Evolutionary conservation across 2,113 vertebrate species (phyloP).

Genomic region (Thymallus thymallus): DNA sequence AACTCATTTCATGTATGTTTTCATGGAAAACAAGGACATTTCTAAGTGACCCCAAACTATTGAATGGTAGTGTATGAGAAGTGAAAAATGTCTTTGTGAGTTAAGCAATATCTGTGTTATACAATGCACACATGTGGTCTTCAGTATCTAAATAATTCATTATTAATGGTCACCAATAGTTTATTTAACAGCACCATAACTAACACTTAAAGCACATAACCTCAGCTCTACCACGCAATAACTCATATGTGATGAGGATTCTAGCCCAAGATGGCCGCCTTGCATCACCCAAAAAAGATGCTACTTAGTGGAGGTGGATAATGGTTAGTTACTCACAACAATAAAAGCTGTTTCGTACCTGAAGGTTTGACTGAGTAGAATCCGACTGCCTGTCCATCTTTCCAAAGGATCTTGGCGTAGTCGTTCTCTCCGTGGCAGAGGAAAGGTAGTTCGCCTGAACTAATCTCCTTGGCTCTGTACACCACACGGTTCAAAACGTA

Average conservation of each 20-base stretch:
- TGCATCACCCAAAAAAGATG: too few relatives aligned
- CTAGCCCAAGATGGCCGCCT: too few relatives aligned
- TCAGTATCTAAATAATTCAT: too few relatives aligned
- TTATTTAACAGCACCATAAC: neutral
- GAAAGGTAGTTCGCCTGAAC: conserved; percentile 77
- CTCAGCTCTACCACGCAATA: neutral
- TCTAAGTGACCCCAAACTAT: too few relatives aligned
- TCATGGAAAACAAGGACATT: too few relatives aligned
- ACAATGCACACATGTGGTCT: too few relatives aligned
- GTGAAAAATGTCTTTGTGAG: too few relatives aligned
- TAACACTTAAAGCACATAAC: neutral
- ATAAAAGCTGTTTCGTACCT: conserved; percentile 67
- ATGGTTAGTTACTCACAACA: too few relatives aligned
- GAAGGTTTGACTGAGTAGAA: conserved; percentile 89
- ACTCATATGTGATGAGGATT: neutral
- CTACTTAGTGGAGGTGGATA: too few relatives aligned
- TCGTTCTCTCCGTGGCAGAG: conserved; percentile 83
- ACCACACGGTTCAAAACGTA: conserved; percentile 90
- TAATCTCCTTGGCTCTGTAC: conserved; percentile 86
- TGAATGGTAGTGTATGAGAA: too few relatives aligned
- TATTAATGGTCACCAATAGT: neutral
- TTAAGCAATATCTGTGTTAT: too few relatives aligned
- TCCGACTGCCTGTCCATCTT: conserved; percentile 85
- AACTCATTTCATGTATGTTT: too few relatives aligned
- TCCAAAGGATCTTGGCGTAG: conserved; percentile 88